Base-by-base conservation (phyloP, 2,113 vertebrate genomes). In the Tapirus terrestris region DNA sequence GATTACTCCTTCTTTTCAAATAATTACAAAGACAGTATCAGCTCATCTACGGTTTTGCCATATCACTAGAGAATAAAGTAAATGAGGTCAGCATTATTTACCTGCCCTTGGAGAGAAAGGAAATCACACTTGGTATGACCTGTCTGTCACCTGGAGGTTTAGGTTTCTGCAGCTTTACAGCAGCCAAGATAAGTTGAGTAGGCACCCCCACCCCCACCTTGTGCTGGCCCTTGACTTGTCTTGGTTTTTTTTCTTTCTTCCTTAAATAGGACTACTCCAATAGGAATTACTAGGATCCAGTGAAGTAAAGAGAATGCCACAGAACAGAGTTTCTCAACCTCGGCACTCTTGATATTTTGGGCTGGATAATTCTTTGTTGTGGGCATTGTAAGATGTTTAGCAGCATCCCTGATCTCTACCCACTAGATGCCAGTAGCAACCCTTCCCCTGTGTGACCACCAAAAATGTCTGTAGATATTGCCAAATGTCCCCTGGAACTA, bases 1-100 rank as follows among this genome's bases (percentile, higher is more conserved):
- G 43, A 79, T 96, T 84, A 43, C 17, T 81, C 10, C 53, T 96
- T 86, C 48, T 56, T 97, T 98, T 96, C 89, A 97, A 63, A 83
- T 67, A 58, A 67, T 87, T 88, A 73, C 53, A 95, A 95, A 96
- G 76, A 84, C 65, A 80, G 29, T 97, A 92, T 96, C 93, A 96
- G 70, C 83, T 61, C 45, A 72, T 97, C 92, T 96, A 6, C 1
- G 1, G 81, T 97, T 93, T 97, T 96, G 45, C 68, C 73, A 83
- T 87, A 89, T 97, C 75, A 96, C 68, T 89, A 90, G 51, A 77
- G 17, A 67, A 84, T 79, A 97, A 81, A 96, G 43, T 72, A 97
- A 70, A 83, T 70, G 48, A 94, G 76, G 39, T 95, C 87, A 94
- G 73, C 76, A 70, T 79, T 96, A 65, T 95, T 67, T 96, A 9